Evolutionary conservation across 2,888 invertebrate genomes (phyloP), one percentile per base, ranked within the genome.

Genomic region (Cyclophora albipunctata): DNA sequence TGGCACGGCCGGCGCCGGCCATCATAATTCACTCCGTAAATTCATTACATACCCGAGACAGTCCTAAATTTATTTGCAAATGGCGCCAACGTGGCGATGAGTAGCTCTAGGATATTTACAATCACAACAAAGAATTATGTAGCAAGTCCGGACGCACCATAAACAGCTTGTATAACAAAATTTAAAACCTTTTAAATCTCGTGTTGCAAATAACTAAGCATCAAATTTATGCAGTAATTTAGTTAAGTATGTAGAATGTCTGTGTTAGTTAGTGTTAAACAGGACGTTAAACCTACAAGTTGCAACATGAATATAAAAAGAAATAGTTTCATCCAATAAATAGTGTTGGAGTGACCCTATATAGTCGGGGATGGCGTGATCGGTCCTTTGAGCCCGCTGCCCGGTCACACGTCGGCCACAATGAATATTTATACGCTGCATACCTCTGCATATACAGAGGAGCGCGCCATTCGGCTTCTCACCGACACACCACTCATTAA

Each of bases 61-160:
- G 79, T 78, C 84, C 82, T 81, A 83, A 84, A 85, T 87, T 85
- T 86, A 87, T 87, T 80, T 78, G 78, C 78, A 71, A 78, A 75
- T 74, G 87, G 86, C 86, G 87, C 86, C 86, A 77, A 73, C 68
- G 69, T 57, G 73, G 73, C 80, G 84, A 79, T 77, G 76, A 75
- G 72, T 73, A 66, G 75, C 72, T 73, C 81, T 80, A 80, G 75
- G 74, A 75, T 72, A 79, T 77, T 78, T 75, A 73, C 74, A 78
- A 79, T 69, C 74, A 75, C 75, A 77, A 78, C 73, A 78, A 75
- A 77, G 74, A 71, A 69, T 64, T 62, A 37, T 37, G 37, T 37
- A 5, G 20, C 20, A 20, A 20, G 20, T 20, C 20, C 20, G 20
- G 20, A 20, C 20, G 63, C 55, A 62, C 62, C 20, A 20, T 20